Conservation (phyloP, 2,888 invertebrate genomes). For the Zele albiditarsus region DNA sequence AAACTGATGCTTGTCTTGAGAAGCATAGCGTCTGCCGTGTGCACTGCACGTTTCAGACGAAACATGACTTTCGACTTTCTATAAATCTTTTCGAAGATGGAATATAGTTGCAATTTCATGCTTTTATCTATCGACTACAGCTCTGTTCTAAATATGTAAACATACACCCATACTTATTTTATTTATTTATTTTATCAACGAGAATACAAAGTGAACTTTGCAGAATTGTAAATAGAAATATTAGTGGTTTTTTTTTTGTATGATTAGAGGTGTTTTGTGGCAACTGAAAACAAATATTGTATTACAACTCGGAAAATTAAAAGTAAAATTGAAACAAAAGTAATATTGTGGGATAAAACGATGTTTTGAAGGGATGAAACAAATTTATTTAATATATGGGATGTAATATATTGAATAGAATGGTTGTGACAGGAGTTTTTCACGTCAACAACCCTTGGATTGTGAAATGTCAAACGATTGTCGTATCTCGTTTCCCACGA, state of each 20-base stretch:
- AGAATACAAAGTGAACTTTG: no score
- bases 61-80: constrained; percentile 52
- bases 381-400: neutral
- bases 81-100: constrained; percentile 24
- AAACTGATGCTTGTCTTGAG: constrained; percentile 39
- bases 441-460: constrained; percentile 33
- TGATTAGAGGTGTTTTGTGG: no score
- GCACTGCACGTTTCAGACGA: constrained; percentile 49
- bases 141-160: neutral
- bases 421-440: constrained; percentile 12
- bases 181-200: neutral
- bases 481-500: constrained; percentile 33
- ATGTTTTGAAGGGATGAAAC: neutral
- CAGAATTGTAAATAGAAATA: no score
- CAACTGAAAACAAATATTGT: no score
- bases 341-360: no score
- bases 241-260: neutral
- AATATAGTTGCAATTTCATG: constrained; percentile 1
- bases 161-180: neutral
- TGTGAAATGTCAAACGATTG: constrained; percentile 37
- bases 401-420: constrained; percentile 13
- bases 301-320: no score
- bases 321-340: no score
- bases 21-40: constrained; percentile 43
- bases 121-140: constrained; percentile 7